Conservation (phyloP, 1,140 invertebrate genomes). For the Heliconius congener region DNA sequence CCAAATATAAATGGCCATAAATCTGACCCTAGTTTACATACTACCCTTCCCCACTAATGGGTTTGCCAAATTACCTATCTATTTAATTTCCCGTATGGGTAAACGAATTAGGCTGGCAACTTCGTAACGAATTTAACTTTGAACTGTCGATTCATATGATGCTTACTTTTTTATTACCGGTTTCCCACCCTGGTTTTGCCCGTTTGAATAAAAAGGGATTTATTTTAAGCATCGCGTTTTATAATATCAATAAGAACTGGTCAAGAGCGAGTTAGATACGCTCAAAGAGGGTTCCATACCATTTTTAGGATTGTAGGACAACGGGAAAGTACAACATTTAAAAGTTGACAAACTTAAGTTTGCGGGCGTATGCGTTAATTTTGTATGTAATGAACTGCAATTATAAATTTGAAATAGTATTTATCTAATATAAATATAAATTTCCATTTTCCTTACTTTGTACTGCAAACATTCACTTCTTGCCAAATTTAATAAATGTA, state of each 20-base stretch:
- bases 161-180: constrained; percentile 45
- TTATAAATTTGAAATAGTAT: too few species aligned
- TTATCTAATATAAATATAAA: too few species aligned
- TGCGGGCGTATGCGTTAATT: too few species aligned
- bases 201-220: neutral
- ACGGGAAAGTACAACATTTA: too few species aligned
- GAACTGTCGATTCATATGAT: constrained; percentile 66
- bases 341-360: too few species aligned
- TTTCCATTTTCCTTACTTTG: too few species aligned
- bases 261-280: too few species aligned
- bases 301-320: too few species aligned
- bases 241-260: neutral
- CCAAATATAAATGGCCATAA: constrained; percentile 46
- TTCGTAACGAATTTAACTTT: constrained; percentile 76
- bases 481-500: too few species aligned
- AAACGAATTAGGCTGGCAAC: constrained; percentile 79
- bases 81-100: constrained; percentile 79
- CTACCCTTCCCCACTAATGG: constrained; percentile 61
- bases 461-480: too few species aligned
- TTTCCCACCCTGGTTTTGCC: neutral
- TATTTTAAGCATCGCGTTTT: neutral
- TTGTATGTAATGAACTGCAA: too few species aligned
- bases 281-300: too few species aligned
- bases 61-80: constrained; percentile 77
- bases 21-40: constrained; percentile 59